Conservation (phyloP, 2,888 invertebrate genomes). For the Drosophila kambysellisi region DNA sequence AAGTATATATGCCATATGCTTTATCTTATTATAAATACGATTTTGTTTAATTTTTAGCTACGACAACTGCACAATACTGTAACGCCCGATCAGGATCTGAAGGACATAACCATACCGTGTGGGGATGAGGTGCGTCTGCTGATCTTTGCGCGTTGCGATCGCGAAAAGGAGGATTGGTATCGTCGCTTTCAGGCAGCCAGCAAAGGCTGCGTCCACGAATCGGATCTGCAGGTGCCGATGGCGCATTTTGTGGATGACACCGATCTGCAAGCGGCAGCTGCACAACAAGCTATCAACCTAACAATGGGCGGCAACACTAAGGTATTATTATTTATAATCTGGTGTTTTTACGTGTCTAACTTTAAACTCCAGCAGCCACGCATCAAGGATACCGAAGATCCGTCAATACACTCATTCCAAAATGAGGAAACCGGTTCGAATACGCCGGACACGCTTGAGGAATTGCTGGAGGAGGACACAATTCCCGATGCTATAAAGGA, state of each 20-base stretch:
- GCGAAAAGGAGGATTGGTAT: constrained; percentile 85
- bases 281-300: constrained; percentile 73
- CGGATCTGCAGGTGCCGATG: constrained; percentile 82
- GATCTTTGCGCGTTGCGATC: constrained; percentile 83
- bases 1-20: no score
- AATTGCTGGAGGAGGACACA: constrained; percentile 49
- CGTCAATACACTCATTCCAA: constrained; percentile 11
- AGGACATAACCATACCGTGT: constrained; percentile 80
- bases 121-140: constrained; percentile 84
- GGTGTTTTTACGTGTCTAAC: neutral
- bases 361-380: neutral
- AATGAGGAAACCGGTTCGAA: constrained; percentile 44
- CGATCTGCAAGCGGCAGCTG: constrained; percentile 80
- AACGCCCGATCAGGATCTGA: constrained; percentile 71
- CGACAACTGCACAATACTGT: constrained; percentile 76
- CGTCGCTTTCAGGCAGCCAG: constrained; percentile 83
- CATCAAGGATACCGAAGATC: constrained; percentile 48
- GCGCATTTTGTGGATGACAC: constrained; percentile 79
- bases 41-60: constrained; percentile 59
- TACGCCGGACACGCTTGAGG: constrained; percentile 61
- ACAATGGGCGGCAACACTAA: constrained; percentile 48
- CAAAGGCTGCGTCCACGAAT: constrained; percentile 80
- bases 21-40: neutral
- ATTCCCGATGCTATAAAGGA: constrained; percentile 47
- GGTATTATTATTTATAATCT: constrained; percentile 10